Evolutionary conservation across 2,797 vertebrate species (phyloP).

Genomic region (Onychomys arenicola): DNA sequence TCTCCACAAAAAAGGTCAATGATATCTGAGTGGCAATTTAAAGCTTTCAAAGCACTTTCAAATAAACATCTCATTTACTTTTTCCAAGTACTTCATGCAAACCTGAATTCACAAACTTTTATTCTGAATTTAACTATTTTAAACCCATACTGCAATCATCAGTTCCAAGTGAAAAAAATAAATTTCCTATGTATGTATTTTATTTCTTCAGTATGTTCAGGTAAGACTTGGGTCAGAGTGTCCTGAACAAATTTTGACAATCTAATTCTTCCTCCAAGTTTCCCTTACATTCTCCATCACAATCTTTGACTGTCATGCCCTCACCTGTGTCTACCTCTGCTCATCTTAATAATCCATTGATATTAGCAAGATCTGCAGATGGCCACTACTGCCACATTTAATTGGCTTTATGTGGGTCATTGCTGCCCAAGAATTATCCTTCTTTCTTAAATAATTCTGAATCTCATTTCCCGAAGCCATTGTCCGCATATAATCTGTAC

Average conservation of each 20-base stretch:
- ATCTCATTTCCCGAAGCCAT: slow-evolving; percentile 71
- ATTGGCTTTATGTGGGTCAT: slow-evolving; percentile 60
- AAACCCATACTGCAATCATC: not conserved
- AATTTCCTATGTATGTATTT: not conserved
- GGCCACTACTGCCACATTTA: slow-evolving; percentile 38
- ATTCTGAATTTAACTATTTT: slow-evolving; percentile 45
- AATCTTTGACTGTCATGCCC: not conserved
- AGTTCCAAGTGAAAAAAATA: slow-evolving; percentile 11
- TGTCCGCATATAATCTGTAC: not conserved
- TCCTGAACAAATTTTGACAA: not conserved
- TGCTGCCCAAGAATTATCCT: slow-evolving; percentile 42
- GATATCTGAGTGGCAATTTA: slow-evolving; percentile 67
- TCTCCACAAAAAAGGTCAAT: slow-evolving; percentile 56
- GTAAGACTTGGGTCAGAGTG: not conserved
- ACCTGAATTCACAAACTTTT: slow-evolving; percentile 62
- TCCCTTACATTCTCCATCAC: not conserved
- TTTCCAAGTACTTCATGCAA: slow-evolving; percentile 43
- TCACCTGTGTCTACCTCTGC: not conserved
- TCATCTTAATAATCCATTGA: slow-evolving; percentile 14
- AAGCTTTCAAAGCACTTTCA: slow-evolving; percentile 69
- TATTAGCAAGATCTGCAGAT: not conserved
- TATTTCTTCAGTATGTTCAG: not conserved
- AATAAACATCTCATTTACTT: slow-evolving; percentile 65
- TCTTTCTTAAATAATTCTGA: slow-evolving; percentile 77
- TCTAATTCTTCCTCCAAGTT: not conserved